Evolutionary conservation across 2,888 invertebrate genomes (phyloP), one percentile per base, ranked within the genome.

Genomic region (Drosophila bunnanda): DNA sequence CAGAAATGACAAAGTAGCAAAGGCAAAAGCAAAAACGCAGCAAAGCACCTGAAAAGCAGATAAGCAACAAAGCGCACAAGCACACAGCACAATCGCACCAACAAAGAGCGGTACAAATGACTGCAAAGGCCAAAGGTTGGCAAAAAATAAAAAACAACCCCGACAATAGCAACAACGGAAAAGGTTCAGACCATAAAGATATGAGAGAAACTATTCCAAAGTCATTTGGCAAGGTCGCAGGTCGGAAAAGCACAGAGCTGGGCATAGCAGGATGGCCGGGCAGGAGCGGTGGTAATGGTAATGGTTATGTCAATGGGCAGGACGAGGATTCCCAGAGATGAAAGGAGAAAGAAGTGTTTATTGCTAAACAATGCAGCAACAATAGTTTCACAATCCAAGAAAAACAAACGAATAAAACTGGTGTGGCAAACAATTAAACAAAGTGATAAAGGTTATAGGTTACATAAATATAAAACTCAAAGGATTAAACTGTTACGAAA

Each of bases 191-290:
- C 48, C 80, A 73, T 71, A 68, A 79, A 69, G 79, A 72, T 75
- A 80, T 65, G 78, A 67, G 53, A 66, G 46, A 66, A 66, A 74
- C 76, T 80, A 80, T 82, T 80, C 69, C 72, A 82, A 87, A 83
- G 81, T 78, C 87, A 73, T 86, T 83, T 82, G 78, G 65, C 57
- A 66, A 66, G 64, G 48, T 56, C 38, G 56, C 56, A 50, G 56
- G 62, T 30, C 50, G 57, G 28, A n/a, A 22, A 30, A 17, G 56
- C 39, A 57, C 17, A 22, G 20, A 4, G 10, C 41, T 7, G 20
- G 6, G 10, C 41, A 10, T 13, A 43, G 20, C 38, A 25, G 60
- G 32, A 17, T 13, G 13, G 12, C 20, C 12, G 44, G 53, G 38
- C 39, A 34, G 22, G 10, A n/a, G 25, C 36, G 50, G 36, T 48